Conservation (phyloP, 2,888 invertebrate species). For the Clostera curtula region DNA sequence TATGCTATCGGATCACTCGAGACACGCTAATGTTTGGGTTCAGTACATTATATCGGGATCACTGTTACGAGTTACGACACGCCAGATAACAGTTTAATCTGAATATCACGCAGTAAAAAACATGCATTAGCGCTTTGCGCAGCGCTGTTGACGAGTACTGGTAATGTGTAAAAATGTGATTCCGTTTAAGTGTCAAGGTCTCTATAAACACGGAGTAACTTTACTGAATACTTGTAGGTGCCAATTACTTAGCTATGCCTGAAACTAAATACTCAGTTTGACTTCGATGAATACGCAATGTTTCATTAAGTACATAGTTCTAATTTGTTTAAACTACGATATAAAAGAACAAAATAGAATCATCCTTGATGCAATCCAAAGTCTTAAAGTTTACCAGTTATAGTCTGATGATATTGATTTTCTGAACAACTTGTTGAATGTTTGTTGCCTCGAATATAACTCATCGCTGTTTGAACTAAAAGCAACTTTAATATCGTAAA, state of each 20-base stretch:
- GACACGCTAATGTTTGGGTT: constrained; percentile 25
- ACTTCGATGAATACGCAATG: too few species aligned
- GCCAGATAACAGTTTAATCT: constrained; percentile 66
- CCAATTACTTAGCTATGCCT: constrained; percentile 10
- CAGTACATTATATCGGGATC: constrained; percentile 37
- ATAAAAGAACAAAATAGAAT: too few species aligned
- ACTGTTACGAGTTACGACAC: constrained; percentile 53
- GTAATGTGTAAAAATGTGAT: constrained; percentile 36
- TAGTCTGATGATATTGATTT: constrained; percentile 23
- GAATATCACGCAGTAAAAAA: constrained; percentile 59
- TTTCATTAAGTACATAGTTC: too few species aligned
- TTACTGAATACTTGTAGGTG: constrained; percentile 18
- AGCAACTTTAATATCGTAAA: too few species aligned
- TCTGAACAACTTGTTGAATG: constrained; percentile 58
- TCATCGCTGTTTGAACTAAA: constrained; percentile 4
- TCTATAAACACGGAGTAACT: constrained; percentile 29
- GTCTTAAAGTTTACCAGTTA: too few species aligned
- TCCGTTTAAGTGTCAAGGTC: constrained; percentile 41
- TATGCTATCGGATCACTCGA: constrained; percentile 55
- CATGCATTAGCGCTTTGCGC: constrained; percentile 57
- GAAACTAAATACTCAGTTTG: too few species aligned
- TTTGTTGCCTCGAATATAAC: constrained; percentile 31
- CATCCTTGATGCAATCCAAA: too few species aligned
- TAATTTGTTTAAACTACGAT: too few species aligned
- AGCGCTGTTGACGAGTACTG: constrained; percentile 26